Conservation (phyloP, 1,140 invertebrate species). For the Trachymyrmex septentrionalis region DNA sequence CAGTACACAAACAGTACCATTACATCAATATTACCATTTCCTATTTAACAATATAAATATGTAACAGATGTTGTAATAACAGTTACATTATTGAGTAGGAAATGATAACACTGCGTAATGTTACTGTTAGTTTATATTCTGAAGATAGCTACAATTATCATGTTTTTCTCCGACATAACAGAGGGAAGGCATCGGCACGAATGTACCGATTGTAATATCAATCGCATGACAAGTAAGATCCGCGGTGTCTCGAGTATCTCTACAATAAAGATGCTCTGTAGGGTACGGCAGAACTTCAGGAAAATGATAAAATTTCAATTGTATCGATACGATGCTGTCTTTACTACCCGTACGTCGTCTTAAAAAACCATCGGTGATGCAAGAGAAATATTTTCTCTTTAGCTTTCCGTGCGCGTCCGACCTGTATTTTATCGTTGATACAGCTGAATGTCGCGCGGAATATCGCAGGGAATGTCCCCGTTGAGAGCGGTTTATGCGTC, state of each 20-base stretch:
- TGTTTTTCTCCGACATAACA: no score
- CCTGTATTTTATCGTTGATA: conserved; percentile 39
- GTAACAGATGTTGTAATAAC: no score
- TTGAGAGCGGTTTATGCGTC: conserved; percentile 49
- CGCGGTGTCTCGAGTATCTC: background rate
- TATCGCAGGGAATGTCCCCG: background rate
- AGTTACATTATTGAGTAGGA: no score
- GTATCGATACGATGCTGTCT: conserved; percentile 1
- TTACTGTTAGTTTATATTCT: no score
- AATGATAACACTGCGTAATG: no score
- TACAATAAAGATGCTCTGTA: background rate
- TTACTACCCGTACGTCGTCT: background rate
- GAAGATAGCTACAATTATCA: no score
- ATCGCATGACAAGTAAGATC: background rate
- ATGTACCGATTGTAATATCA: conserved; percentile 1
- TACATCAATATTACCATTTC: no score
- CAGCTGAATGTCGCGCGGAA: conserved; percentile 16
- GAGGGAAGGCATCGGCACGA: background rate
- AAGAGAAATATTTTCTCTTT: conserved; percentile 45
- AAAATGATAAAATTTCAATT: conserved; percentile 37
- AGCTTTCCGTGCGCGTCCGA: conserved; percentile 39
- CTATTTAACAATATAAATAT: no score
- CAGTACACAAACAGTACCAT: no score
- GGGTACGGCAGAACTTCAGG: no score
- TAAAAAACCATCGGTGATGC: conserved; percentile 27